These are phyloP conservation scores for Lutjanus campechanus DNA, from an alignment of 2,797 vertebrate genomes.

Conservation along the genomic window DNA sequence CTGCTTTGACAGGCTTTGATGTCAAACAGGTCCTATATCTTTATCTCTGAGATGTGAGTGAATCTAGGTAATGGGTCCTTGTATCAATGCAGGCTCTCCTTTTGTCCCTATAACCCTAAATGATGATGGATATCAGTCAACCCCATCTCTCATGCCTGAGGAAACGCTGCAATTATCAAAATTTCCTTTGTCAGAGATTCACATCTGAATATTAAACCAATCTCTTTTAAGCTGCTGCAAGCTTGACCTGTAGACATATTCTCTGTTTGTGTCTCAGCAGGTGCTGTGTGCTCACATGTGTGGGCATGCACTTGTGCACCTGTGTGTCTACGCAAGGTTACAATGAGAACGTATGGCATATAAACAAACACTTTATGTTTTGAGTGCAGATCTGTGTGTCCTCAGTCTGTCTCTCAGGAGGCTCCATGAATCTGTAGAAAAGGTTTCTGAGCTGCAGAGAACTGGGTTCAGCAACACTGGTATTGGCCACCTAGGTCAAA, in stretches of 20 bases:
- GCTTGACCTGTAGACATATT: slow-evolving; percentile 29
- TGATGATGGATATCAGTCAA: slow-evolving; percentile 46
- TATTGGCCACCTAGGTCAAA: slow-evolving; percentile 67
- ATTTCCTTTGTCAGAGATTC: slow-evolving; percentile 48
- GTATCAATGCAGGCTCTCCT: slow-evolving; percentile 23
- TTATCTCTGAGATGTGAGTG: slow-evolving; percentile 48
- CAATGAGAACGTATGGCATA: slow-evolving; percentile 39
- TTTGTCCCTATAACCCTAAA: slow-evolving; percentile 52
- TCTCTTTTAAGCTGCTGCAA: slow-evolving; percentile 31
- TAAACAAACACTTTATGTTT: slow-evolving; percentile 36
- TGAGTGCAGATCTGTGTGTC: slow-evolving; percentile 58
- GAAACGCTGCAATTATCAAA: slow-evolving; percentile 60
- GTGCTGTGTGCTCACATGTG: slow-evolving; percentile 34
- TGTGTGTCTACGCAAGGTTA: slow-evolving; percentile 33
- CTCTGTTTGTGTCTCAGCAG: slow-evolving; percentile 33
- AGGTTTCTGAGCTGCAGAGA: slow-evolving; percentile 84
- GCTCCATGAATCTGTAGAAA: slow-evolving; percentile 83
- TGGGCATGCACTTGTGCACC: slow-evolving; percentile 28
- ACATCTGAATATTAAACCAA: slow-evolving; percentile 49
- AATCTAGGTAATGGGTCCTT: slow-evolving; percentile 42
- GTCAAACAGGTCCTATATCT: slow-evolving; percentile 4
- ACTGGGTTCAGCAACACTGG: slow-evolving; percentile 85
- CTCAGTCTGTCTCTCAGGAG: slow-evolving; percentile 77
- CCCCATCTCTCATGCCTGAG: slow-evolving; percentile 50
- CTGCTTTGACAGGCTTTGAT: slow-evolving; percentile 27